These are phyloP conservation scores for Tyto alba DNA, from an alignment of 2,113 vertebrate species.

Conservation along the genomic window DNA sequence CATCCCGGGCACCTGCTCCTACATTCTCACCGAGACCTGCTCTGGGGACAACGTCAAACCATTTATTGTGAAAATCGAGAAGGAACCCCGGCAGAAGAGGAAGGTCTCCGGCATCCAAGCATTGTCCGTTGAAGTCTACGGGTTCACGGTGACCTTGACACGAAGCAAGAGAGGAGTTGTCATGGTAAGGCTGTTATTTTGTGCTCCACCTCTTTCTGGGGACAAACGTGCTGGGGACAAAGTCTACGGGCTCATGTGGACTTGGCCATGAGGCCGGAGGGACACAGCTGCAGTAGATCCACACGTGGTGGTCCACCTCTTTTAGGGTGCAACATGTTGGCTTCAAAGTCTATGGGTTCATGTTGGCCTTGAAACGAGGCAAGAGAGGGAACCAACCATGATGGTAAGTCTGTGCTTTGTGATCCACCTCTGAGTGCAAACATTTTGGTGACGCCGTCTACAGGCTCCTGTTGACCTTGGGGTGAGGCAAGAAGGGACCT, in stretches of 20 bases:
- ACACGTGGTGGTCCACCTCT: conserved; percentile 56
- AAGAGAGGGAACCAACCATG: background rate
- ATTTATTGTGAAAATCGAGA: conserved; percentile 52
- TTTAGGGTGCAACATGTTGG: conserved; percentile 12
- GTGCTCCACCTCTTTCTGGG: conserved; percentile 50
- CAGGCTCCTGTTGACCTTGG: background rate
- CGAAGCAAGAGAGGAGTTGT: background rate
- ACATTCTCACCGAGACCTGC: conserved; percentile 35
- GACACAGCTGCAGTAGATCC: too few relatives aligned
- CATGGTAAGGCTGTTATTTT: background rate
- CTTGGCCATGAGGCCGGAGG: too few relatives aligned
- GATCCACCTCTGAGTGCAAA: background rate
- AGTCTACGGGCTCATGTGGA: too few relatives aligned
- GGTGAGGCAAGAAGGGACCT: background rate
- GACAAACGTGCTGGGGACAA: too few relatives aligned
- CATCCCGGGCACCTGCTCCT: conserved; percentile 68
- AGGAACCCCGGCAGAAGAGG: background rate
- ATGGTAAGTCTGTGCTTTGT: background rate
- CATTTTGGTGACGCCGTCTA: background rate
- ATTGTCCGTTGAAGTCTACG: conserved; percentile 24
- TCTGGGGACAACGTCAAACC: accelerated
- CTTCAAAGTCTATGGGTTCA: background rate
- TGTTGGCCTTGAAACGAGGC: background rate
- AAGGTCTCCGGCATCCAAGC: background rate
- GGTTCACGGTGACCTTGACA: conserved; percentile 36